Conservation (phyloP, 2,797 vertebrate species). For the Notolepis coatsorum region DNA sequence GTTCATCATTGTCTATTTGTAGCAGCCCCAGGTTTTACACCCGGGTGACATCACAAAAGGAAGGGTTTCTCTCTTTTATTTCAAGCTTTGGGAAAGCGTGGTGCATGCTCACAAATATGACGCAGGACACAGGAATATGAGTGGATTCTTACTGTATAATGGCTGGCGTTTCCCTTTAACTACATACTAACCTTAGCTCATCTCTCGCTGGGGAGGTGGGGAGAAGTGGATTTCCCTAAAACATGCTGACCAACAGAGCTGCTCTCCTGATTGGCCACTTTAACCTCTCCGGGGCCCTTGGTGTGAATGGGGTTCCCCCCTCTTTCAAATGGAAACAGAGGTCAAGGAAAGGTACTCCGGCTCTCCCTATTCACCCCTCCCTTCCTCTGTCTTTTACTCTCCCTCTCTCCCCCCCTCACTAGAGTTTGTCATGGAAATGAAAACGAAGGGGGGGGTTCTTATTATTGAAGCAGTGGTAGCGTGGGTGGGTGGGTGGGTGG, state of each 20-base stretch:
- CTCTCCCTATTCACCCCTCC: constrained; percentile 33
- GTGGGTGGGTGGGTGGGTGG: constrained; percentile 9
- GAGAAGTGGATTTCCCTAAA: too few species aligned
- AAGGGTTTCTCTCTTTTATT: too few species aligned
- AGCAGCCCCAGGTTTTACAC: too few species aligned
- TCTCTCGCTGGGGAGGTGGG: too few species aligned
- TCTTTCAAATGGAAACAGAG: constrained; percentile 51
- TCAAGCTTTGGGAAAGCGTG: too few species aligned
- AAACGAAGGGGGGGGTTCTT: constrained; percentile 57
- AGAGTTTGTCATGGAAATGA: constrained; percentile 84
- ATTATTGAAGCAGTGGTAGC: constrained; percentile 53
- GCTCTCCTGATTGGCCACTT: constrained; percentile 40
- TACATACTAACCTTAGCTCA: too few species aligned
- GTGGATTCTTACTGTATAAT: too few species aligned
- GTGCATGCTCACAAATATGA: too few species aligned
- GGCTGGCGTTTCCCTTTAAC: too few species aligned
- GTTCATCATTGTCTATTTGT: too few species aligned
- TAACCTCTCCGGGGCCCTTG: constrained; percentile 43
- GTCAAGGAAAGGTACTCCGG: constrained; percentile 61
- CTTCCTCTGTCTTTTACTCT: constrained; percentile 35
- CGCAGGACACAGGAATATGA: too few species aligned
- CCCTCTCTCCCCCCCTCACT: constrained; percentile 44
- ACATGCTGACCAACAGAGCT: background rate
- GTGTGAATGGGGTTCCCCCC: constrained; percentile 36
- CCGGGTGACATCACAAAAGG: too few species aligned